These are phyloP conservation scores for Clamator glandarius DNA, from an alignment of 2,797 vertebrate species.

Conservation along the genomic window DNA sequence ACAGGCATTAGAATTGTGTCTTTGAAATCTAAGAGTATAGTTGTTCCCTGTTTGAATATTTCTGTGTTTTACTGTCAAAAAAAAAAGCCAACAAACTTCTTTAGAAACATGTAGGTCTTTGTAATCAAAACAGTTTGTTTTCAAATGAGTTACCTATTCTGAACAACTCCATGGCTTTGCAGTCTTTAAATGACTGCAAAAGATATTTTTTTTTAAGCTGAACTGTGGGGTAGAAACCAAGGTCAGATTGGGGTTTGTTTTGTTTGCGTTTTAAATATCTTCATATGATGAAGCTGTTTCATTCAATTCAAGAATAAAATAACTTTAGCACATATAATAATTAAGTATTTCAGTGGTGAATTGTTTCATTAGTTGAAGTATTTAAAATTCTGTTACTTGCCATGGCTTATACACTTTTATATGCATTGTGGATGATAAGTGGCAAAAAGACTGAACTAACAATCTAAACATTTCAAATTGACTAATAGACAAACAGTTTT, in stretches of 20 bases:
- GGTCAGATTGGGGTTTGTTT: background rate
- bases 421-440: background rate
- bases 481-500: background rate
- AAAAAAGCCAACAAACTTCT: fast-evolving
- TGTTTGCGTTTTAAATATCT: background rate
- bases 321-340: background rate
- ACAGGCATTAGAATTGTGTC: background rate
- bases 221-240: background rate
- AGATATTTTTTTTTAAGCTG: fast-evolving
- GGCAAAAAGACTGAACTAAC: background rate
- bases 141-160: background rate
- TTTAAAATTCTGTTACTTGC: background rate
- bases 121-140: background rate
- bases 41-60: background rate
- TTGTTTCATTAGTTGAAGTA: background rate
- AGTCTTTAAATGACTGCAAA: background rate
- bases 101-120: background rate
- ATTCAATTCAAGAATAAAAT: background rate
- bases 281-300: background rate
- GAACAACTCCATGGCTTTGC: background rate
- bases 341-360: background rate
- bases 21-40: background rate
- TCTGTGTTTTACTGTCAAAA: background rate
- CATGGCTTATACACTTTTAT: background rate
- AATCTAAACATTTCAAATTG: background rate